phyloP scores from a whole-genome alignment of 2,888 invertebrate species.

The Seira sanloemensis region DNA sequence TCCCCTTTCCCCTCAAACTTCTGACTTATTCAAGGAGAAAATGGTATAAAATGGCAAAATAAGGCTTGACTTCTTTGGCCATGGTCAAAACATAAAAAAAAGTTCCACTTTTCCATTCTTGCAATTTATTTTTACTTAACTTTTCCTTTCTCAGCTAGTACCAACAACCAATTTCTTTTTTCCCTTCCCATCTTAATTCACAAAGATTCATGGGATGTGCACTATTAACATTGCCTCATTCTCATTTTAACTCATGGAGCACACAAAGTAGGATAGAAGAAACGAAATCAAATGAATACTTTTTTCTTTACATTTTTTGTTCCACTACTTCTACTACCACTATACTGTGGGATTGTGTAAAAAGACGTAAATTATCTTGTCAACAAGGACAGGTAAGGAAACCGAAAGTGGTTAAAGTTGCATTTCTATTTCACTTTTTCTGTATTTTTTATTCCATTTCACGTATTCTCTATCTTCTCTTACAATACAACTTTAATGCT shows the following conservation, averaged over 20 bases:
- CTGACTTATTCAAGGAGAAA: slow-evolving; percentile 2
- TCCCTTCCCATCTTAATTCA: slow-evolving; percentile 33
- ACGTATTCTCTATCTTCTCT: background rate
- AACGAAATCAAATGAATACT: slow-evolving; percentile 30
- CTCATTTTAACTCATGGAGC: background rate
- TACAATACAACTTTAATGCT: slow-evolving; percentile 41
- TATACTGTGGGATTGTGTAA: slow-evolving; percentile 27
- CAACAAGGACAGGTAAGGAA: slow-evolving; percentile 65
- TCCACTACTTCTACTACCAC: background rate
- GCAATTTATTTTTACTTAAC: slow-evolving; percentile 7
- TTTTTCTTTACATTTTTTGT: slow-evolving; percentile 20
- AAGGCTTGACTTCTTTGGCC: background rate
- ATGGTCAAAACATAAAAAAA: slow-evolving; percentile 3
- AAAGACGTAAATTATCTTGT: slow-evolving; percentile 67
- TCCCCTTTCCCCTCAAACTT: background rate
- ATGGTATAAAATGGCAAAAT: no score
- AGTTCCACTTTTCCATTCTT: background rate
- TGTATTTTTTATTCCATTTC: slow-evolving; percentile 32
- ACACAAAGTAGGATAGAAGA: background rate
- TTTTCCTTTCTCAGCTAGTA: slow-evolving; percentile 9
- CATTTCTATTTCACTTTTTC: slow-evolving; percentile 40
- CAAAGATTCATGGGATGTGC: slow-evolving; percentile 26
- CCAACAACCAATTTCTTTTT: slow-evolving; percentile 10
- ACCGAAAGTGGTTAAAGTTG: slow-evolving; percentile 65
- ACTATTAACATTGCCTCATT: background rate